phyloP scores from a whole-genome alignment of 2,888 invertebrate genomes.

The Polia nebulosa region DNA sequence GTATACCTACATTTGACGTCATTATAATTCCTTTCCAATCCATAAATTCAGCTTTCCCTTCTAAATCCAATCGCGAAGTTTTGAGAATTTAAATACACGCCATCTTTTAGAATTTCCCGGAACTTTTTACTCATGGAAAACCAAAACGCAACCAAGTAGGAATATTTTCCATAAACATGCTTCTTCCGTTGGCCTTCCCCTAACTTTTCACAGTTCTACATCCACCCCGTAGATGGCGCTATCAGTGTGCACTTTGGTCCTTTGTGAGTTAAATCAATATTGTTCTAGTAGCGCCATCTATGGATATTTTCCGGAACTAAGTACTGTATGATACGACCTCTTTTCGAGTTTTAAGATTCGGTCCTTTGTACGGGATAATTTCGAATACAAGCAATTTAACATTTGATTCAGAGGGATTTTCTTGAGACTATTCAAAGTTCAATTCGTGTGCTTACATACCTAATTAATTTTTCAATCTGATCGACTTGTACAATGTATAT shows the following conservation, averaged over 20 bases:
- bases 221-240: slow-evolving; percentile 76
- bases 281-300: slow-evolving; percentile 63
- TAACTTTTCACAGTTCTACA: slow-evolving; percentile 23
- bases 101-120: slow-evolving; percentile 64
- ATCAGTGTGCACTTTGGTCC: too few species aligned
- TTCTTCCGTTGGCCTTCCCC: background rate
- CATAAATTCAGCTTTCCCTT: background rate
- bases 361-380: background rate
- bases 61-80: background rate
- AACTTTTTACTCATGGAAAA: slow-evolving; percentile 41
- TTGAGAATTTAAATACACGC: background rate
- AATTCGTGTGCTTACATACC: too few species aligned
- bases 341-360: background rate
- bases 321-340: background rate
- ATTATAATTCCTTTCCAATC: background rate
- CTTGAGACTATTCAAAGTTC: too few species aligned
- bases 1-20: background rate
- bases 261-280: background rate
- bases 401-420: too few species aligned
- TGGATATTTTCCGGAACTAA: slow-evolving; percentile 55
- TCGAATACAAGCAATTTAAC: background rate
- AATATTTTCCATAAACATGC: background rate
- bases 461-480: too few species aligned
- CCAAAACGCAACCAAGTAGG: background rate
- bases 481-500: too few species aligned